These are phyloP conservation scores for Andrena haemorrhoa DNA, from an alignment of 2,888 invertebrate species.

Conservation along the genomic window DNA sequence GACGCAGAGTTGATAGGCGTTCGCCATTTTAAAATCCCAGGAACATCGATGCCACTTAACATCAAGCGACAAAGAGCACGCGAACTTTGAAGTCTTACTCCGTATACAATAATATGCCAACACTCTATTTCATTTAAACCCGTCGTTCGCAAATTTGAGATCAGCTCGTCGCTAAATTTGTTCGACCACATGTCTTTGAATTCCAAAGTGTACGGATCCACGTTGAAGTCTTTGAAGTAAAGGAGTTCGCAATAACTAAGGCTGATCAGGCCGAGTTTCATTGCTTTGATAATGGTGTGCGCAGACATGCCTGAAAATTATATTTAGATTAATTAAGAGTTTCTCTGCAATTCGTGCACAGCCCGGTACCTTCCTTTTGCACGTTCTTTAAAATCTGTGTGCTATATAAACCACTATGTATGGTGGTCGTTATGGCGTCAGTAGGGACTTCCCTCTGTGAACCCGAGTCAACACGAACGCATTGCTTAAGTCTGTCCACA, in stretches of 20 bases:
- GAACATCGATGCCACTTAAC: conserved; percentile 63
- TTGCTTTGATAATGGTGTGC: conserved; percentile 65
- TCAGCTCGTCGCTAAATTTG: conserved; percentile 51
- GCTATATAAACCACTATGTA: conserved; percentile 69
- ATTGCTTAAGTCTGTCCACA: conserved; percentile 39
- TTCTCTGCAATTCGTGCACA: background rate
- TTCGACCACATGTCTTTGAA: conserved; percentile 35
- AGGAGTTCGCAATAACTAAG: conserved; percentile 54
- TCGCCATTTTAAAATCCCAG: conserved; percentile 70
- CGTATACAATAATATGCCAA: conserved; percentile 61
- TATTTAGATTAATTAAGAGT: conserved; percentile 14
- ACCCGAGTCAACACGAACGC: background rate
- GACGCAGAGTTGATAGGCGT: conserved; percentile 35
- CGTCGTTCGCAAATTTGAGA: conserved; percentile 55
- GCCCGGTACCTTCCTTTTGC: conserved; percentile 54
- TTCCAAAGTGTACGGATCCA: conserved; percentile 37
- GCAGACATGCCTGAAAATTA: conserved; percentile 64
- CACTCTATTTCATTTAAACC: conserved; percentile 63
- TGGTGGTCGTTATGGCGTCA: conserved; percentile 14
- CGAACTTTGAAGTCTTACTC: conserved; percentile 62
- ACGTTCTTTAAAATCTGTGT: conserved; percentile 59
- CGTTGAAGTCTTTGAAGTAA: conserved; percentile 58
- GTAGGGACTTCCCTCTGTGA: background rate
- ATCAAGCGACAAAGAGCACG: conserved; percentile 52
- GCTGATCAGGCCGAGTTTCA: conserved; percentile 70